Percentiles rank a stretch among this genome's conserved stretches.
These are phyloP conservation scores for Limnephilus marmoratus DNA, from an alignment of 2,888 invertebrate genomes.

Conservation along the genomic window DNA sequence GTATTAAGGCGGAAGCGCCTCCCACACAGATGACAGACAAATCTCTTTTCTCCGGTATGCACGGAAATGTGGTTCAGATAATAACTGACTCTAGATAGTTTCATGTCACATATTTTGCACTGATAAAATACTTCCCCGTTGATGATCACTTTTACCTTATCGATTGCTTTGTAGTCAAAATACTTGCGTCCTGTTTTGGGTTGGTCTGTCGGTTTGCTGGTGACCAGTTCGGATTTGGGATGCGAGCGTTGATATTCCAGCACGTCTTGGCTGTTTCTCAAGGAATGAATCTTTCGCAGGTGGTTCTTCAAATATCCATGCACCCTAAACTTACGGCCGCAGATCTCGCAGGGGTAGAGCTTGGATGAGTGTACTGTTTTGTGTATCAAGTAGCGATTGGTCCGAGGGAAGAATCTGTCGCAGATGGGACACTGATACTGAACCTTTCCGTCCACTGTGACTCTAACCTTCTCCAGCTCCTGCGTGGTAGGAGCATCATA, in stretches of 20 bases:
- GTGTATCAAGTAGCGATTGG: conserved; percentile 72
- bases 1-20: conserved; percentile 81
- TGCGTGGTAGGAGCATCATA: conserved; percentile 30
- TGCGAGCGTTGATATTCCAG: conserved; percentile 39
- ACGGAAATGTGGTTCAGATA: conserved; percentile 79
- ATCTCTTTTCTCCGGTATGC: conserved; percentile 82
- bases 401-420: conserved; percentile 73
- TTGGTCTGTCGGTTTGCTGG: background rate
- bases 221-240: conserved; percentile 1
- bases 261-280: conserved; percentile 33
- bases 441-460: conserved; percentile 71
- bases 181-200: conserved; percentile 25
- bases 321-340: conserved; percentile 34
- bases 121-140: conserved; percentile 78
- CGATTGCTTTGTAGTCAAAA: conserved; percentile 65
- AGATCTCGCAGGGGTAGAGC: conserved; percentile 40
- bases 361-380: conserved; percentile 70
- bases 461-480: conserved; percentile 68
- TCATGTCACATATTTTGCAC: conserved; percentile 79
- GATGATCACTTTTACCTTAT: conserved; percentile 69
- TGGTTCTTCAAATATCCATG: conserved; percentile 35
- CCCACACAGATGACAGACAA: conserved; percentile 82
- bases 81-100: conserved; percentile 67
- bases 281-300: conserved; percentile 35
- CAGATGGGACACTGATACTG: conserved; percentile 76